Percentiles rank a stretch among this genome's conserved stretches.
These are phyloP conservation scores for Sus cebifrons DNA, from an alignment of 2,797 vertebrate genomes.

Conservation along the genomic window DNA sequence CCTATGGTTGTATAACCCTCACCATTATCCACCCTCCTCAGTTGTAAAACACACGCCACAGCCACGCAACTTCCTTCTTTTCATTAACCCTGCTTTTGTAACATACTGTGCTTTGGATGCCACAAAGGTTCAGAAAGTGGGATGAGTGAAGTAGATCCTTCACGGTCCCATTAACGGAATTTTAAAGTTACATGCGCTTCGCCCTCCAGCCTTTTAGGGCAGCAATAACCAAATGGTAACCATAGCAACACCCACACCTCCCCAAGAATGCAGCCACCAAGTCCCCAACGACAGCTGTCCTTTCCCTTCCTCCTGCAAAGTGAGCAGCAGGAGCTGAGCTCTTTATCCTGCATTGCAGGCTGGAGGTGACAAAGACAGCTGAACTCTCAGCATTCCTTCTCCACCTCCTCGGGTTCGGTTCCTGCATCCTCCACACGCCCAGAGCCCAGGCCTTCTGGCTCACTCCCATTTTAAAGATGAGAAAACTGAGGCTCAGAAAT, in stretches of 20 bases:
- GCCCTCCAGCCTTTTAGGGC: neutral
- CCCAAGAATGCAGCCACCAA: neutral
- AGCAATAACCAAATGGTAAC: neutral
- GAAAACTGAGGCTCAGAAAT: neutral
- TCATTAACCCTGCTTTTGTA: neutral
- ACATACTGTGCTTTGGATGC: neutral
- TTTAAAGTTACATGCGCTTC: neutral
- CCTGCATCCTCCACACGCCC: fast-evolving
- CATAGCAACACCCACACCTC: neutral
- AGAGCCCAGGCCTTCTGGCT: fast-evolving
- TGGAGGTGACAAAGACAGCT: neutral
- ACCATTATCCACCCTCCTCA: neutral
- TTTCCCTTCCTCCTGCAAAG: neutral
- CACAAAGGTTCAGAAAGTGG: neutral
- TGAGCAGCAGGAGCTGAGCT: neutral
- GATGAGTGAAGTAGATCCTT: neutral
- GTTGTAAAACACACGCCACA: neutral
- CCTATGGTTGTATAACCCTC: neutral
- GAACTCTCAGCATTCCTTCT: neutral
- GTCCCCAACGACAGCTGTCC: neutral
- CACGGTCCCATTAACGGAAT: neutral
- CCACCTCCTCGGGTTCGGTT: too few species aligned
- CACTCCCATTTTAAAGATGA: slow-evolving; percentile 42
- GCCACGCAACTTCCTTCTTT: neutral
- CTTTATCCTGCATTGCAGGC: neutral